phyloP scores from a whole-genome alignment of 1,140 invertebrate genomes.

The Agraylea sexmaculata region DNA sequence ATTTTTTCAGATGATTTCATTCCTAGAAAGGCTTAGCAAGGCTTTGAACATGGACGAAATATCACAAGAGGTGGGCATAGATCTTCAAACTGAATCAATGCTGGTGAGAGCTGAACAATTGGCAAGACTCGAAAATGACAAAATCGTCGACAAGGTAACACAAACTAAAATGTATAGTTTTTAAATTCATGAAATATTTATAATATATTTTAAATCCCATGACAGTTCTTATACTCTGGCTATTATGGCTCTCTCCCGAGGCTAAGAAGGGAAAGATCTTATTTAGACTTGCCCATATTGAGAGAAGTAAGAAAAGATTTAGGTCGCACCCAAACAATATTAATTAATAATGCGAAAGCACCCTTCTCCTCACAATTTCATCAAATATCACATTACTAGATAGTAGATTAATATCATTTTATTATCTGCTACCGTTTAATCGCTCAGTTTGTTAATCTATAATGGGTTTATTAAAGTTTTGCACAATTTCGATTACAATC shows the following conservation, averaged over 20 bases:
- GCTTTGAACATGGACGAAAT: conserved; percentile 66
- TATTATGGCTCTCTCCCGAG: conserved; percentile 56
- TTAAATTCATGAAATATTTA: conserved; percentile 5
- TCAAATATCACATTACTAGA: no score
- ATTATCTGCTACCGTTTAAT: no score
- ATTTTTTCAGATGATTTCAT: conserved; percentile 52
- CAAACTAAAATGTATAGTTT: conserved; percentile 5
- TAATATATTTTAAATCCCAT: conserved; percentile 14
- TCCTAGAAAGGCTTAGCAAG: conserved; percentile 58
- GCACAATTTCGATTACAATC: no score
- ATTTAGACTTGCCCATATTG: conserved; percentile 53
- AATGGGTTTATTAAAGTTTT: no score
- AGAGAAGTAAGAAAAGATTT: conserved; percentile 49
- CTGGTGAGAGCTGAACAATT: conserved; percentile 65
- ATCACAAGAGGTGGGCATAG: conserved; percentile 62
- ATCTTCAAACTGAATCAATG: conserved; percentile 66
- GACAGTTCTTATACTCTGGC: conserved; percentile 51
- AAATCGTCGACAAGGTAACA: conserved; percentile 62
- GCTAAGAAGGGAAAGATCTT: conserved; percentile 58
- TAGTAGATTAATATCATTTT: no score
- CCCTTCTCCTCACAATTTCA: no score
- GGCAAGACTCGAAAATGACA: conserved; percentile 62
- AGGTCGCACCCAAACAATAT: no score
- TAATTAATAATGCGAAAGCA: no score
- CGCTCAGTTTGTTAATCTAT: no score